Percentiles rank a stretch among this genome's conserved stretches.
Evolutionary conservation across 2,888 invertebrate genomes (phyloP).

Genomic region (Quadriops clusia): DNA sequence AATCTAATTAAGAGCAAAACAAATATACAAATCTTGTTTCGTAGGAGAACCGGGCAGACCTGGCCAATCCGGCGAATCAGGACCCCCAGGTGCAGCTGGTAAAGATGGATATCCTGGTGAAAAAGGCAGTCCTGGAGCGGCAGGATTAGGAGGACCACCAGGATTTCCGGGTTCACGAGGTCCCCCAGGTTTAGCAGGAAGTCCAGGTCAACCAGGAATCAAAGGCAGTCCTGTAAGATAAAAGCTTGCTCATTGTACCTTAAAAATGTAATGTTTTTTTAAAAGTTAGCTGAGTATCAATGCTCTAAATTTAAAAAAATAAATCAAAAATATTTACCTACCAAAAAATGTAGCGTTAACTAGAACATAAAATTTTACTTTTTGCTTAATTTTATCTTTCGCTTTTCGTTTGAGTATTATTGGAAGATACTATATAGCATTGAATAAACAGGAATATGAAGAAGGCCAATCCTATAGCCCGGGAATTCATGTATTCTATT

Average conservation of each 20-base stretch:
- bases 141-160: conserved; percentile 62
- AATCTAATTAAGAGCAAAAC: too few species aligned
- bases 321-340: too few species aligned
- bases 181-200: conserved; percentile 61
- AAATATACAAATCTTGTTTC: conserved; percentile 5
- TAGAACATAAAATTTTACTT: too few species aligned
- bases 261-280: too few species aligned
- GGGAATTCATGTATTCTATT: too few species aligned
- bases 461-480: too few species aligned
- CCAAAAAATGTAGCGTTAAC: too few species aligned
- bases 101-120: conserved; percentile 72
- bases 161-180: conserved; percentile 77
- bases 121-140: conserved; percentile 62
- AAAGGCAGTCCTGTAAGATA: conserved; percentile 60
- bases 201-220: conserved; percentile 58
- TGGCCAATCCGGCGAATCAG: conserved; percentile 65
- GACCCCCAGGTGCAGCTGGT: conserved; percentile 62
- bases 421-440: too few species aligned
- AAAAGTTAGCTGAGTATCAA: too few species aligned
- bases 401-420: too few species aligned
- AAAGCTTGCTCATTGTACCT: background rate
- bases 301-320: background rate
- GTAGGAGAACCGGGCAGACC: conserved; percentile 65
- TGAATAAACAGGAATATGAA: too few species aligned
- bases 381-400: too few species aligned